phyloP scores from a whole-genome alignment of 2,888 invertebrate species.

The Molorchus minor region DNA sequence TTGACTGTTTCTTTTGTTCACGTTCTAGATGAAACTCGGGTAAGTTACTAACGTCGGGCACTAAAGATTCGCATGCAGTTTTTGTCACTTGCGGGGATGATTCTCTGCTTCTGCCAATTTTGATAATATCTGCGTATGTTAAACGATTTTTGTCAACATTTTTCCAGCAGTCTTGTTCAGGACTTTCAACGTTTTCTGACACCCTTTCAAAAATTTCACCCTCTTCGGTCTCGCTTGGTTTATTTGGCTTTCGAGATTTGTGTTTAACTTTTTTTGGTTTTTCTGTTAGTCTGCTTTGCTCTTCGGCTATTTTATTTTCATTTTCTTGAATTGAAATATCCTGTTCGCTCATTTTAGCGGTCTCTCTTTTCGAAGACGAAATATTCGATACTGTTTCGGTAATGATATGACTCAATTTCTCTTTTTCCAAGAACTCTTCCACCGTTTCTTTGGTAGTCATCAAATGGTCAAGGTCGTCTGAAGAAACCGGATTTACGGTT shows the following conservation, averaged over 20 bases:
- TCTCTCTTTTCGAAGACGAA: too few species aligned
- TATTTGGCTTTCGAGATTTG: constrained; percentile 12
- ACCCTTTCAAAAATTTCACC: background rate
- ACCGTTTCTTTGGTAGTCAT: background rate
- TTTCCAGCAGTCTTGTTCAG: background rate
- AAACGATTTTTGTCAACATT: constrained; percentile 24
- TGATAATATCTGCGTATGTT: constrained; percentile 47
- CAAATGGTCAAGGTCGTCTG: too few species aligned
- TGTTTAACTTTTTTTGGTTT: constrained; percentile 3
- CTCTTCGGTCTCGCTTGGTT: background rate
- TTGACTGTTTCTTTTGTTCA: background rate
- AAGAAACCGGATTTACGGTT: too few species aligned
- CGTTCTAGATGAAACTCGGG: too few species aligned
- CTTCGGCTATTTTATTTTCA: background rate
- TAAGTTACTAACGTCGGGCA: too few species aligned
- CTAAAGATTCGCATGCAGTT: background rate
- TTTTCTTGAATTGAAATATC: too few species aligned
- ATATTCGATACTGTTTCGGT: too few species aligned
- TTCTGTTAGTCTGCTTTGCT: background rate
- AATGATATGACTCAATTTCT: too few species aligned
- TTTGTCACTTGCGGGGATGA: constrained; percentile 38
- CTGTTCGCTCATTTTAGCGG: too few species aligned
- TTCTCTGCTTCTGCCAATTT: constrained; percentile 45
- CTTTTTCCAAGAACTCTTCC: background rate
- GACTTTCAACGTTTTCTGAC: background rate